phyloP scores from a whole-genome alignment of 2,888 invertebrate species.

The Andrena chrysosceles region DNA sequence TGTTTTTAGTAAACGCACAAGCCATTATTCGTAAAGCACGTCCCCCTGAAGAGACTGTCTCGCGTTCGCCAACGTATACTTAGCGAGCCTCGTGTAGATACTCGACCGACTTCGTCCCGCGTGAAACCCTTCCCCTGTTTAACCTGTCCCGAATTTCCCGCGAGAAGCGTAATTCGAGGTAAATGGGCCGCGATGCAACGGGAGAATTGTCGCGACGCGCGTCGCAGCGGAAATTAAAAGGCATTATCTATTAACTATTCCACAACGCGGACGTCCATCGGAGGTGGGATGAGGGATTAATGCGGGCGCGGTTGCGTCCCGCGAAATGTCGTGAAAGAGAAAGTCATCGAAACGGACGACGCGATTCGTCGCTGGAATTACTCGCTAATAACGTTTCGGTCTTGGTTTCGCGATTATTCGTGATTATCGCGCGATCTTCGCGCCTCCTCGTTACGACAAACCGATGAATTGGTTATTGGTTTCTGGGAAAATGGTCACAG shows the following conservation, averaged over 20 bases:
- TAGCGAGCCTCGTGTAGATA: background rate
- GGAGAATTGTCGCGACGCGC: background rate
- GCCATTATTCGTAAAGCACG: too few species aligned
- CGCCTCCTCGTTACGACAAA: too few species aligned
- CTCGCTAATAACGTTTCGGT: background rate
- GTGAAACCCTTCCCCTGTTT: too few species aligned
- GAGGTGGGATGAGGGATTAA: constrained; percentile 14
- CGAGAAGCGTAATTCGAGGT: background rate
- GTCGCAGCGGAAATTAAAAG: constrained; percentile 13
- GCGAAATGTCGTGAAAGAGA: constrained; percentile 21
- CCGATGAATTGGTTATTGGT: too few species aligned
- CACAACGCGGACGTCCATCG: constrained; percentile 3
- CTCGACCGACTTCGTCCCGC: background rate
- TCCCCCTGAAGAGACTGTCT: too few species aligned
- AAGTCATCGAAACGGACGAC: constrained; percentile 11
- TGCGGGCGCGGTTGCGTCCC: background rate
- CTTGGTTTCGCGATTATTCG: too few species aligned
- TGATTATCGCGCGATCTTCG: too few species aligned
- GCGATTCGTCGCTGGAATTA: constrained; percentile 15
- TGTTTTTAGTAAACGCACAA: too few species aligned
- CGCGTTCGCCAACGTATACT: too few species aligned
- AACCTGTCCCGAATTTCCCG: background rate
- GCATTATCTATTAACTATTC: constrained; percentile 24
- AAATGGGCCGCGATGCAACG: background rate
- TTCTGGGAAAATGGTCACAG: too few species aligned